Percentiles rank a stretch among this genome's conserved stretches.
phyloP scores from a whole-genome alignment of 2,888 invertebrate genomes.

The Nymphalis c-album region DNA sequence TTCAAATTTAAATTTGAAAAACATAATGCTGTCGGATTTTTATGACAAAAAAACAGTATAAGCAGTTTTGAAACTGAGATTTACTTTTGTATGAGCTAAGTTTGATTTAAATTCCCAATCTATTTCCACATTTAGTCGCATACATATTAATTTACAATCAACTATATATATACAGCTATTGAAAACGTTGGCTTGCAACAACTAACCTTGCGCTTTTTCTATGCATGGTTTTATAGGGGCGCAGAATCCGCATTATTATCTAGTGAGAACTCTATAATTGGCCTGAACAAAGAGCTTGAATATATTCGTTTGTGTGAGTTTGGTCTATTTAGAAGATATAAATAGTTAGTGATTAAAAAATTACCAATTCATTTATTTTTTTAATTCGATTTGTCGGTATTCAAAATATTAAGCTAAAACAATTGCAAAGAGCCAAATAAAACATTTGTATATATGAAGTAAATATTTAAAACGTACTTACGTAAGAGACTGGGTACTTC shows the following conservation, averaged over 20 bases:
- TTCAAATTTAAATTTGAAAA: too few relatives aligned
- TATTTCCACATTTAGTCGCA: not conserved
- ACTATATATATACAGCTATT: not conserved
- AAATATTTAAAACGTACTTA: conserved; percentile 47
- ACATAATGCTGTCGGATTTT: too few relatives aligned
- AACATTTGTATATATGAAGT: conserved; percentile 10
- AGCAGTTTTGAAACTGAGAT: not conserved
- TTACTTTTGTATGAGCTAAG: not conserved
- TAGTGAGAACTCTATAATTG: conserved; percentile 65
- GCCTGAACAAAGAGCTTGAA: conserved; percentile 63
- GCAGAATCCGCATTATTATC: conserved; percentile 43
- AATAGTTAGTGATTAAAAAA: too few relatives aligned
- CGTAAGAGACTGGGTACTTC: conserved; percentile 54
- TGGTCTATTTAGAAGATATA: conserved; percentile 38
- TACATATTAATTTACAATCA: conserved; percentile 1
- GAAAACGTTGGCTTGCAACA: conserved; percentile 10
- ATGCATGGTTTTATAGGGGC: conserved; percentile 56
- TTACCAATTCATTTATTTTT: too few relatives aligned
- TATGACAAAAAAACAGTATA: too few relatives aligned
- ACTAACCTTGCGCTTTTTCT: conserved; percentile 62
- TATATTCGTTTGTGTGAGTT: conserved; percentile 48
- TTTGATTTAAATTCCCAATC: conserved; percentile 5
- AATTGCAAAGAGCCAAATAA: not conserved
- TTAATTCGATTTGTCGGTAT: not conserved
- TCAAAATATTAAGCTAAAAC: not conserved